phyloP scores from a whole-genome alignment of 2,888 invertebrate genomes.

The Scaptodrosophila latifasciaeformis region DNA sequence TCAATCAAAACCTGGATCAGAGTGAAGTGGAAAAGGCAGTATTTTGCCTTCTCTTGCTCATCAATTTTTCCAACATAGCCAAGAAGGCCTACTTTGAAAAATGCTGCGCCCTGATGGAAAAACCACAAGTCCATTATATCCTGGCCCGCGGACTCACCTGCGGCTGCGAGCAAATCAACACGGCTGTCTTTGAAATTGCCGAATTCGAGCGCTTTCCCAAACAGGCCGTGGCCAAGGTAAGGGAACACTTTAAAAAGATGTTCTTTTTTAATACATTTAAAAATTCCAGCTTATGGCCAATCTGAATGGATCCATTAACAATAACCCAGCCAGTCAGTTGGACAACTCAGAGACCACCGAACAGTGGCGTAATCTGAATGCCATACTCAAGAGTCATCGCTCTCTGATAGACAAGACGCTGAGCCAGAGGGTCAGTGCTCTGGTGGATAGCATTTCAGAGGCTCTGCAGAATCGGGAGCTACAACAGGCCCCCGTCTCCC shows the following conservation, averaged over 20 bases:
- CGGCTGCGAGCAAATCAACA: slow-evolving; percentile 60
- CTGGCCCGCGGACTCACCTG: slow-evolving; percentile 70
- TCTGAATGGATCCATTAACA: slow-evolving; percentile 21
- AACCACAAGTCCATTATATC: slow-evolving; percentile 69
- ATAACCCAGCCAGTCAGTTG: neutral
- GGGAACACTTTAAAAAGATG: neutral
- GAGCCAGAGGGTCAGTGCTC: slow-evolving; percentile 65
- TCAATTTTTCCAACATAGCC: slow-evolving; percentile 71
- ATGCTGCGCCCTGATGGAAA: slow-evolving; percentile 62
- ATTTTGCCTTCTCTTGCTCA: slow-evolving; percentile 66
- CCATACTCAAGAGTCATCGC: slow-evolving; percentile 68
- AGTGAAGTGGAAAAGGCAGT: slow-evolving; percentile 69
- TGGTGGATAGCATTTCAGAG: slow-evolving; percentile 62
- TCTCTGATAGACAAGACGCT: slow-evolving; percentile 67
- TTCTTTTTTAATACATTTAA: neutral
- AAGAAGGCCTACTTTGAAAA: slow-evolving; percentile 73
- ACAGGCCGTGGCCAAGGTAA: slow-evolving; percentile 67
- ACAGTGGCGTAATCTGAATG: slow-evolving; percentile 71
- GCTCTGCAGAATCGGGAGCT: slow-evolving; percentile 66
- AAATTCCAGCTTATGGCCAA: slow-evolving; percentile 56
- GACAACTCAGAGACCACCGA: slow-evolving; percentile 38
- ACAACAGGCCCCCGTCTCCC: slow-evolving; percentile 70
- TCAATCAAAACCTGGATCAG: slow-evolving; percentile 38
- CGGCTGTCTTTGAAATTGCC: slow-evolving; percentile 71
- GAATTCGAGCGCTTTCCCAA: slow-evolving; percentile 71